Evolutionary conservation across 2,797 vertebrate genomes (phyloP).

Genomic region (Microctenopoma stevenorrisi): DNA sequence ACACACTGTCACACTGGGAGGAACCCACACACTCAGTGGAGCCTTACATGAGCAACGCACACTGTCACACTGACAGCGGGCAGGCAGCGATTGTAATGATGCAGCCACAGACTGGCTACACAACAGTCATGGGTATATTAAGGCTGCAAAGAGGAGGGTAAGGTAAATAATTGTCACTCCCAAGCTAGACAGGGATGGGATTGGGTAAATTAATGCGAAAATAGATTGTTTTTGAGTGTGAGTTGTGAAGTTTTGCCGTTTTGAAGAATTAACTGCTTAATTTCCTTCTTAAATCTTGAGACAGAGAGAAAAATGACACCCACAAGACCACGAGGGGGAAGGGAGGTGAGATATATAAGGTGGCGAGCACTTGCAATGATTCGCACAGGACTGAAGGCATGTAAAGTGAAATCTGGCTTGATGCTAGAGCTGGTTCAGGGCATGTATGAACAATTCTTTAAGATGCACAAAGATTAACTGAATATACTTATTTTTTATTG

Average conservation of each 20-base stretch:
- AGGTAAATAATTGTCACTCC: slow-evolving; percentile 30
- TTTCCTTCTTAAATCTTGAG: slow-evolving; percentile 42
- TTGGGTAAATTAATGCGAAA: slow-evolving; percentile 37
- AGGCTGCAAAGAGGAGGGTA: slow-evolving; percentile 26
- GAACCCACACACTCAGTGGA: slow-evolving; percentile 38
- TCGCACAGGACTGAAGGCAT: slow-evolving; percentile 24
- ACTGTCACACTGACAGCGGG: slow-evolving; percentile 41
- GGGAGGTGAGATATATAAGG: slow-evolving; percentile 42
- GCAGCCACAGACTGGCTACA: slow-evolving; percentile 33
- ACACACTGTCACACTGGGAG: slow-evolving; percentile 40
- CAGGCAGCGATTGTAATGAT: slow-evolving; percentile 58
- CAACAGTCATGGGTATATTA: slow-evolving; percentile 36
- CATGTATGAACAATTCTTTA: slow-evolving; percentile 14
- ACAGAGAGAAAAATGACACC: slow-evolving; percentile 34
- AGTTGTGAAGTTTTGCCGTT: slow-evolving; percentile 50
- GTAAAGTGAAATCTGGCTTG: slow-evolving; percentile 28
- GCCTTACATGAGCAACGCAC: slow-evolving; percentile 52
- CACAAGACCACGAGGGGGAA: slow-evolving; percentile 13
- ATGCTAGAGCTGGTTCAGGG: slow-evolving; percentile 12
- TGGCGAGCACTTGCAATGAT: slow-evolving; percentile 24
- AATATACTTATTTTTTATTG: slow-evolving; percentile 2
- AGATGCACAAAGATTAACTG: slow-evolving; percentile 3
- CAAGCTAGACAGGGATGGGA: slow-evolving; percentile 15
- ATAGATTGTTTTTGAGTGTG: slow-evolving; percentile 34
- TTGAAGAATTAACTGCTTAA: slow-evolving; percentile 43